Conservation (phyloP, 92 coral and sea anemone genomes). For the Muricea muricata region DNA sequence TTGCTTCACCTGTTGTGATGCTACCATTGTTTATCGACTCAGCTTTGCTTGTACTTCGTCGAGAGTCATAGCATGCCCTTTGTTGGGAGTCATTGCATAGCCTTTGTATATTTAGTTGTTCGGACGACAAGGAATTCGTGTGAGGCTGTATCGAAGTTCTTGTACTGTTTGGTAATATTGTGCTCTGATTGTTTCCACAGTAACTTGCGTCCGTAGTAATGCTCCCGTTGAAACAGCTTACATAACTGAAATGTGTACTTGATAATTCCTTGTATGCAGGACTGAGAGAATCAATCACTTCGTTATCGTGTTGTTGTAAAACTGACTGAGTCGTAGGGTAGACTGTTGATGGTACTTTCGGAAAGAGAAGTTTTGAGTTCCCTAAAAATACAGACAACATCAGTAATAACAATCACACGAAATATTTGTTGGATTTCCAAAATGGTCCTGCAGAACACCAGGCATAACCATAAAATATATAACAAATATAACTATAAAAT, state of each 20-base stretch:
- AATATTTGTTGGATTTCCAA: no score
- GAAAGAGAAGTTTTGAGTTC: constrained; percentile 50
- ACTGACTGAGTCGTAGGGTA: constrained; percentile 73
- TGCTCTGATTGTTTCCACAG: background rate
- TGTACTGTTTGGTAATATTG: background rate
- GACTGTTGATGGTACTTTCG: constrained; percentile 68
- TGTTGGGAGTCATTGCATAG: background rate
- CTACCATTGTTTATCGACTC: background rate
- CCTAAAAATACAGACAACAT: background rate
- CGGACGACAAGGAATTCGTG: background rate
- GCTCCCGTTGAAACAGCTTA: background rate
- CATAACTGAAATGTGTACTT: constrained; percentile 16
- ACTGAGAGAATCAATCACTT: constrained; percentile 87
- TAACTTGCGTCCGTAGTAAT: background rate
- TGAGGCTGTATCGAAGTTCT: background rate
- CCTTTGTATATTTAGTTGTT: background rate
- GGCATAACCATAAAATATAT: no score
- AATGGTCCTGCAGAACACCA: no score
- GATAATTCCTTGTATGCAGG: constrained; percentile 84
- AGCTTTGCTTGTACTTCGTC: background rate
- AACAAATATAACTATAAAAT: no score
- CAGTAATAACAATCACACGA: no score
- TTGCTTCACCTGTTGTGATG: background rate
- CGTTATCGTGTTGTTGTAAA: constrained; percentile 95
- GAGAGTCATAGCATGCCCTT: background rate